These are phyloP conservation scores for Notodonta dromedarius DNA, from an alignment of 2,888 invertebrate genomes.

Conservation along the genomic window DNA sequence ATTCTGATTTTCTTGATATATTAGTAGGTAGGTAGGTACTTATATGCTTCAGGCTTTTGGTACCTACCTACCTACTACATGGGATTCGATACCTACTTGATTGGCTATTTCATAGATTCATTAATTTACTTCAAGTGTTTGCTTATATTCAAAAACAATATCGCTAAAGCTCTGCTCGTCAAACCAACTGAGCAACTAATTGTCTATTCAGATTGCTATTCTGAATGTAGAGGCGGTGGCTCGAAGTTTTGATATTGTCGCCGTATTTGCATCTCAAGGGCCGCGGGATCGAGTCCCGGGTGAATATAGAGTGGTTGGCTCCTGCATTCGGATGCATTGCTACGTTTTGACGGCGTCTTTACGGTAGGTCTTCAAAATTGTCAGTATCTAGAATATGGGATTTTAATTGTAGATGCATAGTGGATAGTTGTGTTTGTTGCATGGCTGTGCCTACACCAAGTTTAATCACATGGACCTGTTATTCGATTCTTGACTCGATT, in stretches of 20 bases:
- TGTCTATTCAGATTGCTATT: slow-evolving; percentile 3
- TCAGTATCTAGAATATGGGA: not conserved
- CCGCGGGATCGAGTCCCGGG: not conserved
- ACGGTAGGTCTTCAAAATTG: not conserved
- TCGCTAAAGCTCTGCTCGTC: not conserved
- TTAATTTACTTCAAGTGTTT: too few species aligned
- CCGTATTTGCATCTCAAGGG: slow-evolving; percentile 6
- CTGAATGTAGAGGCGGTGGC: not conserved
- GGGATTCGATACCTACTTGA: too few species aligned
- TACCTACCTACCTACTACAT: too few species aligned
- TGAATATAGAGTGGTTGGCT: slow-evolving; percentile 1
- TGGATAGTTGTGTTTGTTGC: too few species aligned
- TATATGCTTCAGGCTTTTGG: too few species aligned
- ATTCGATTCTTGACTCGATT: too few species aligned
- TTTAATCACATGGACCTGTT: too few species aligned
- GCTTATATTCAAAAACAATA: not conserved
- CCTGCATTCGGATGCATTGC: slow-evolving; percentile 1
- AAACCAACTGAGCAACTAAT: slow-evolving; percentile 2
- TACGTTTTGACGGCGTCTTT: not conserved
- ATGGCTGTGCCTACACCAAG: too few species aligned
- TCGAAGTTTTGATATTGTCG: not conserved
- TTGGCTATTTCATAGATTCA: too few species aligned
- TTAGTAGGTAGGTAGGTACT: too few species aligned
- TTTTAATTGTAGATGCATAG: not conserved
- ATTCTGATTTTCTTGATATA: too few species aligned